These are phyloP conservation scores for Papilio glaucus DNA, from an alignment of 1,140 invertebrate genomes.

Conservation along the genomic window DNA sequence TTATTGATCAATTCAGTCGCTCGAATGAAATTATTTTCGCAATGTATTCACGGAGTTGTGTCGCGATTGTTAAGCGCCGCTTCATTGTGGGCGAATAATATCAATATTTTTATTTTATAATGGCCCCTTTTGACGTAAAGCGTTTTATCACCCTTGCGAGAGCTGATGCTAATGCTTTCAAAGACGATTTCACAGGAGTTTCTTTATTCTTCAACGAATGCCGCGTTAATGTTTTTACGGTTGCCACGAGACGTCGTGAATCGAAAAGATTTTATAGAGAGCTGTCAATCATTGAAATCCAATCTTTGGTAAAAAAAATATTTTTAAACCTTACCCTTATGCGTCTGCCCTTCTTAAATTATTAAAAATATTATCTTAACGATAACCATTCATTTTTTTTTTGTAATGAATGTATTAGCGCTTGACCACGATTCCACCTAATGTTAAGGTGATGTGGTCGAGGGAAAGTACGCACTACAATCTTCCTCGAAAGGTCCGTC, in stretches of 20 bases:
- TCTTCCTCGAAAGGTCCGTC: too few species aligned
- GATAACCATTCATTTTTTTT: too few species aligned
- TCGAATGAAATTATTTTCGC: conserved; percentile 55
- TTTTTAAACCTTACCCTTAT: too few species aligned
- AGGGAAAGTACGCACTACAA: too few species aligned
- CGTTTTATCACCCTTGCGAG: conserved; percentile 26
- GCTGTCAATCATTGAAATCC: too few species aligned
- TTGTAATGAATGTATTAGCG: too few species aligned
- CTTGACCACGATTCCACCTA: too few species aligned
- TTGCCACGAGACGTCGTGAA: neutral
- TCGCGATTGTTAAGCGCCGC: conserved; percentile 46
- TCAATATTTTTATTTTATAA: conserved; percentile 48
- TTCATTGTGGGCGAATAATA: conserved; percentile 51
- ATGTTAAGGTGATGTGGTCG: too few species aligned
- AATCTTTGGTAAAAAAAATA: too few species aligned
- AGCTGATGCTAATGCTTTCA: conserved; percentile 10
- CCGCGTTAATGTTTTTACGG: conserved; percentile 12
- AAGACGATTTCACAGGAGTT: conserved; percentile 15
- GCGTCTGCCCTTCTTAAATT: too few species aligned
- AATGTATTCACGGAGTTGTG: conserved; percentile 52
- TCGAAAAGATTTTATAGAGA: too few species aligned
- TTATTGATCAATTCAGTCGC: conserved; percentile 67
- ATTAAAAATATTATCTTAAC: too few species aligned
- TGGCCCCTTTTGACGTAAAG: conserved; percentile 23
- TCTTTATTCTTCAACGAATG: conserved; percentile 15